Evolutionary conservation across 1,140 invertebrate species (phyloP), one percentile per base, ranked within the genome.

Genomic region (Drosophila lowei): DNA sequence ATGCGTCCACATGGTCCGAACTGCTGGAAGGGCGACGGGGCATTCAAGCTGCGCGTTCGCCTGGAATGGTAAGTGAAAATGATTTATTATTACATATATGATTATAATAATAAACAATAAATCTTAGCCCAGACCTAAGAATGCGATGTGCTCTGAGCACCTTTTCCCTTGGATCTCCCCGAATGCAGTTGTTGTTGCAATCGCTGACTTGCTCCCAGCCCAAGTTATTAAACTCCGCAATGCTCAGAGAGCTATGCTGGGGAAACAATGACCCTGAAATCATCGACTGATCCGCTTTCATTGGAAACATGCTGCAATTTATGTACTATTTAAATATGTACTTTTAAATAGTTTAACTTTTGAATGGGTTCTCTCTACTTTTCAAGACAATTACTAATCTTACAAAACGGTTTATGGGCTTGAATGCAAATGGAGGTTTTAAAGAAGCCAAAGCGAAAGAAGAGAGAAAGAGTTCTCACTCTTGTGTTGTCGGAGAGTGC

Each of bases 1-100:
- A 98, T 98, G 68, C 97, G 95, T 62, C 97, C 97, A 93, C 97
- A 98, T 94, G 97, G 97, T 94, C 97, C 97, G 92, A 98, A 98
- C 86, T 98, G 96, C 92, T 97, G 97, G 62, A 97, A 96, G 2
- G 97, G 97, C 76, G 96, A 98, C 1, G 97, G 97, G 13, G 97
- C 97, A 93, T 98, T 98, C 79, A 98, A 93, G 75, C 97, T 98
- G 89, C 97, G 94, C 9, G 97, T 98, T 83, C 97, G 94, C 94
- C 97, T 98, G 93, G n/a, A 96, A 77, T 48, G 23, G 16, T 5
- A 23, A 56, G 3, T 13, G 6, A 15, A 48, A 28, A 41, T 58
- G 11, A n/a, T 6, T 4, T 38, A 5, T 21, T 9, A 57, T 48
- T 42, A 42, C 28, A 28, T 6, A 9, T 8, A 3, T 11, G 21